These are phyloP conservation scores for Zenarchopterus dispar DNA, from an alignment of 2,797 vertebrate genomes.

Conservation along the genomic window DNA sequence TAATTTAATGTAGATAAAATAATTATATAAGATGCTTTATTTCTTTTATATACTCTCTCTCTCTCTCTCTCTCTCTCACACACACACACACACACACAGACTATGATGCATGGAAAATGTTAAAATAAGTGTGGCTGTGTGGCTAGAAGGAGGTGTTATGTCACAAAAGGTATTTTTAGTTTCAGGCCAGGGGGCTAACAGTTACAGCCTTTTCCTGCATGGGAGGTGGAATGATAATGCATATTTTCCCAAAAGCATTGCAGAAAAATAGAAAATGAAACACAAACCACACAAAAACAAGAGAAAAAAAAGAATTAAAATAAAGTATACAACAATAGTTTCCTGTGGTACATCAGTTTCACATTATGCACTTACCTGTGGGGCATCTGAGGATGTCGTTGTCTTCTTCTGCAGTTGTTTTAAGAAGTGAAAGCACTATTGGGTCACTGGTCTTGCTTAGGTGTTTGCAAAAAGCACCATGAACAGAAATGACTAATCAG, in stretches of 20 bases:
- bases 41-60: no score
- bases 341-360: not conserved
- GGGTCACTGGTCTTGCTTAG: not conserved
- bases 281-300: no score
- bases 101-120: constrained; percentile 19
- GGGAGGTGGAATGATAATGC: not conserved
- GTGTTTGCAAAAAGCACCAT: not conserved
- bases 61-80: no score
- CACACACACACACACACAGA: not conserved
- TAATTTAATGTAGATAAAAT: not conserved
- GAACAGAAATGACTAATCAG: not conserved
- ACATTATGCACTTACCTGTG: constrained; percentile 1
- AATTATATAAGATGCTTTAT: not conserved
- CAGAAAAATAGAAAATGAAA: not conserved
- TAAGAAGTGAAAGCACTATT: constrained; percentile 2
- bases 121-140: constrained; percentile 11
- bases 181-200: not conserved
- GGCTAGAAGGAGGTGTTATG: constrained; percentile 28
- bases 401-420: not conserved
- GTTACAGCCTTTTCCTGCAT: not conserved
- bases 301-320: no score
- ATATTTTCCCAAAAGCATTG: not conserved
- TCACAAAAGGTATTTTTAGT: not conserved
- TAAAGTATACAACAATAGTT: no score
- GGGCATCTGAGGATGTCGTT: not conserved